Conservation (phyloP, 2,888 invertebrate species). For the Chloromyia formosa region DNA sequence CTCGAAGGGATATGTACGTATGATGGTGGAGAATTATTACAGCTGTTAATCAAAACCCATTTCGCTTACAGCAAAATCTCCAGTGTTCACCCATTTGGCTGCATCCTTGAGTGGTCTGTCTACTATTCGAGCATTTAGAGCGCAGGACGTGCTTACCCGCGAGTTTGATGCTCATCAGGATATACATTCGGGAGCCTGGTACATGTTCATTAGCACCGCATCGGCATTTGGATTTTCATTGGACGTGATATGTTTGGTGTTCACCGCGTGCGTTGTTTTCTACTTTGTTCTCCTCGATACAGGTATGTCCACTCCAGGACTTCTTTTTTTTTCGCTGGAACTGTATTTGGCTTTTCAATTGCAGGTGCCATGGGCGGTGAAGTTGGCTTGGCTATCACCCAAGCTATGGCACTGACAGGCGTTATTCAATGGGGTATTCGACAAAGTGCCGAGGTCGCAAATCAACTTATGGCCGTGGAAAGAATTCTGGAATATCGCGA, state of each 20-base stretch:
- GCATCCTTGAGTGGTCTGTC: constrained; percentile 78
- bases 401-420: constrained; percentile 65
- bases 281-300: constrained; percentile 65
- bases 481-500: constrained; percentile 73
- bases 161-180: constrained; percentile 72
- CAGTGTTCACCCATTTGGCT: constrained; percentile 80
- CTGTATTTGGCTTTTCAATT: background rate
- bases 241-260: constrained; percentile 72
- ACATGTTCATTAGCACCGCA: constrained; percentile 71
- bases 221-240: constrained; percentile 73
- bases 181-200: constrained; percentile 73
- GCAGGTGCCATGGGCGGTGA: constrained; percentile 59
- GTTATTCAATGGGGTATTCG: constrained; percentile 77
- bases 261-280: constrained; percentile 71
- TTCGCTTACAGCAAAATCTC: constrained; percentile 73
- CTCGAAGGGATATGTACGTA: constrained; percentile 71
- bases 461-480: constrained; percentile 76
- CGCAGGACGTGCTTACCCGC: constrained; percentile 70
- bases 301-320: too few species aligned
- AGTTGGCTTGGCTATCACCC: constrained; percentile 68
- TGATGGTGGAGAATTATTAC: too few species aligned
- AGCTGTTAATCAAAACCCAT: too few species aligned
- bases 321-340: too few species aligned
- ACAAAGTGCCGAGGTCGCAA: constrained; percentile 76
- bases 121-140: constrained; percentile 77